Conservation (phyloP, 2,113 vertebrate genomes). For the Indri indri region DNA sequence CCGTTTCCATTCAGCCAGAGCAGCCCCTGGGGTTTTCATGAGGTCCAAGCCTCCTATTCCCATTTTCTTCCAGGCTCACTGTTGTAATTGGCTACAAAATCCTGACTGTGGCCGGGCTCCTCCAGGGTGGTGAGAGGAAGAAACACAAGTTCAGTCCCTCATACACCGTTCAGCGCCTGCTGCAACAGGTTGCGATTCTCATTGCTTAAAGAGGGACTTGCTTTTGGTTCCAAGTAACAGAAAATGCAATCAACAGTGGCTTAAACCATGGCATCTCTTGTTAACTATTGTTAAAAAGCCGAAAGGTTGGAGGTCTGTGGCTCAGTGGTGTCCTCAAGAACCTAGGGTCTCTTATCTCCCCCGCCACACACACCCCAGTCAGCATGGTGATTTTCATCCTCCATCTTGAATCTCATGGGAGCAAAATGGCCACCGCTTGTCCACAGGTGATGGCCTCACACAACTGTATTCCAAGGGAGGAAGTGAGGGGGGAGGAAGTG, state of each 20-base stretch:
- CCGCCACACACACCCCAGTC: too few species aligned
- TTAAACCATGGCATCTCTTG: neutral
- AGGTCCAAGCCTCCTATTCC: neutral
- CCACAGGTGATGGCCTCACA: neutral
- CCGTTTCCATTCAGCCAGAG: constrained; percentile 61
- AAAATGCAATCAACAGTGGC: neutral
- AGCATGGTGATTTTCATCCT: neutral
- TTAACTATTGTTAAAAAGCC: neutral
- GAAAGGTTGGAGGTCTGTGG: neutral
- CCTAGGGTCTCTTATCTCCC: too few species aligned
- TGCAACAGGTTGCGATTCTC: neutral
- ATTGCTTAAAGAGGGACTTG: neutral
- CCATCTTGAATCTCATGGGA: constrained; percentile 9
- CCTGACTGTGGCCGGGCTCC: neutral
- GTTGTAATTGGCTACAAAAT: neutral
- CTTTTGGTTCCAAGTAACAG: neutral
- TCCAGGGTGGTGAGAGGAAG: neutral
- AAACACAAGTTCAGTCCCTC: neutral
- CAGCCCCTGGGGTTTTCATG: neutral
- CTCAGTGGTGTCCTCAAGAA: neutral
- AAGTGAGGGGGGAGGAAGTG: neutral
- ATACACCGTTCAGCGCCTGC: accelerated
- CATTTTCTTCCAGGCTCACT: constrained; percentile 17
- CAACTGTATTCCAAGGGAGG: neutral
- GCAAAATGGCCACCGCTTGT: neutral